Evolutionary conservation across 2,113 vertebrate genomes (phyloP).

Genomic region (Pelecanoides urinatrix): DNA sequence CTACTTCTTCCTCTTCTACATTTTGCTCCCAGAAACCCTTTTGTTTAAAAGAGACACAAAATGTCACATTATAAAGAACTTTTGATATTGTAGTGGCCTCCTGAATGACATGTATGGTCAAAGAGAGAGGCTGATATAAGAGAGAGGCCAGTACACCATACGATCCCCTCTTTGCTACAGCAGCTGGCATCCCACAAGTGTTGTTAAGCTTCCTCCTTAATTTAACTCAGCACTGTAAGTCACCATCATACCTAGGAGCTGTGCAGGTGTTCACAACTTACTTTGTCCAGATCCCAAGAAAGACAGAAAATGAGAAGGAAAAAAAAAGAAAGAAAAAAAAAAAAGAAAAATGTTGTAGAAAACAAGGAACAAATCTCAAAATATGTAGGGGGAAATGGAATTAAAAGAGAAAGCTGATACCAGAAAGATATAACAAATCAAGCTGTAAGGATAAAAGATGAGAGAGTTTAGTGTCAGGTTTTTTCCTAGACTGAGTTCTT

Average conservation of each 20-base stretch:
- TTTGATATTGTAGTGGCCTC: neutral
- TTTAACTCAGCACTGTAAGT: neutral
- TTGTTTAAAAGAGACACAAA: neutral
- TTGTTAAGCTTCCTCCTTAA: neutral
- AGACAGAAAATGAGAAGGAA: neutral
- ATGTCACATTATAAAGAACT: neutral
- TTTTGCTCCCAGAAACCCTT: neutral
- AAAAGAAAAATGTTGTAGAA: neutral
- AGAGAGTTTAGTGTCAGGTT: neutral
- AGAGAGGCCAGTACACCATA: neutral
- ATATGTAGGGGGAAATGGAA: neutral
- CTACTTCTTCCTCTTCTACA: neutral
- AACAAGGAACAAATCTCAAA: neutral
- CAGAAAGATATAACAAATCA: neutral
- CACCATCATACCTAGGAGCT: neutral
- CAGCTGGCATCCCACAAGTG: neutral
- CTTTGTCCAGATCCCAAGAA: neutral
- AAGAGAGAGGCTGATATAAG: neutral
- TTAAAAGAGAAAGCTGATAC: neutral
- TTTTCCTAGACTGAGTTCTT: neutral
- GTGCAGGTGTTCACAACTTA: neutral
- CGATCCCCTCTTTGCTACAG: neutral
- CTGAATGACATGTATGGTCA: neutral
- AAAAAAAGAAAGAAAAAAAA: neutral
- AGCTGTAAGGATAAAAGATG: neutral